Evolutionary conservation across 2,113 vertebrate genomes (phyloP).

Genomic region (Sapajus apella): DNA sequence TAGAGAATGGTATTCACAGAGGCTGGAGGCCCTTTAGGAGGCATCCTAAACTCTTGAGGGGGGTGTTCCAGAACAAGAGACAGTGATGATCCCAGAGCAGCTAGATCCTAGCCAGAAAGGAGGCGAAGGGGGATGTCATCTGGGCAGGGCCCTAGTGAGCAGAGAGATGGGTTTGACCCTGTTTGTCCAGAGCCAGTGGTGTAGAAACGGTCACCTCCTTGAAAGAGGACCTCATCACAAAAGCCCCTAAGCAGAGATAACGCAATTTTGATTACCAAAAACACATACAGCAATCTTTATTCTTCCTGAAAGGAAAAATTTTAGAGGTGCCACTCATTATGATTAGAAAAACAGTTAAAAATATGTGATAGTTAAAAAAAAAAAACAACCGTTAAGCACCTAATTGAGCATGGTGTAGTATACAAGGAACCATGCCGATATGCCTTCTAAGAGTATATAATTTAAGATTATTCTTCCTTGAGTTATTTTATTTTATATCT

Average conservation of each 20-base stretch:
- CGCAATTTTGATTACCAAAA: not conserved
- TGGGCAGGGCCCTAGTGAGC: not conserved
- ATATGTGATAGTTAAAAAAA: not conserved
- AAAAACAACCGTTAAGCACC: slow-evolving; percentile 18
- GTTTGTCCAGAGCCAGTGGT: not conserved
- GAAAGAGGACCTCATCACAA: not conserved
- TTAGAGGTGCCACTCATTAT: not conserved
- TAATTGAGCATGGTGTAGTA: not conserved
- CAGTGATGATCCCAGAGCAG: not conserved
- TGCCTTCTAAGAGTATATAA: slow-evolving; percentile 5
- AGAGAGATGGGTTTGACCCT: not conserved
- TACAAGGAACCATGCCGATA: not conserved
- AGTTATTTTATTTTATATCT: slow-evolving; percentile 45
- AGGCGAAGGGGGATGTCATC: not conserved
- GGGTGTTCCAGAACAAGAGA: not conserved
- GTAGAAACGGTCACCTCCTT: not conserved
- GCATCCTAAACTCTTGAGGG: not conserved
- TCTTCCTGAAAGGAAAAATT: slow-evolving; percentile 14
- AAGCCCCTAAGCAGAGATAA: not conserved
- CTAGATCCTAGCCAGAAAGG: not conserved
- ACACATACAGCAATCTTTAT: not conserved
- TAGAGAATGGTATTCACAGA: not conserved
- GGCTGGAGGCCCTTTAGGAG: not conserved
- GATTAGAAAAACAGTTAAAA: not conserved
- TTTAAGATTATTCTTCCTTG: slow-evolving; percentile 48